A percentile compares a stretch with the other conserved stretches of the same genome.
phyloP scores from a whole-genome alignment of 2,797 vertebrate genomes.

The Smutsia gigantea region DNA sequence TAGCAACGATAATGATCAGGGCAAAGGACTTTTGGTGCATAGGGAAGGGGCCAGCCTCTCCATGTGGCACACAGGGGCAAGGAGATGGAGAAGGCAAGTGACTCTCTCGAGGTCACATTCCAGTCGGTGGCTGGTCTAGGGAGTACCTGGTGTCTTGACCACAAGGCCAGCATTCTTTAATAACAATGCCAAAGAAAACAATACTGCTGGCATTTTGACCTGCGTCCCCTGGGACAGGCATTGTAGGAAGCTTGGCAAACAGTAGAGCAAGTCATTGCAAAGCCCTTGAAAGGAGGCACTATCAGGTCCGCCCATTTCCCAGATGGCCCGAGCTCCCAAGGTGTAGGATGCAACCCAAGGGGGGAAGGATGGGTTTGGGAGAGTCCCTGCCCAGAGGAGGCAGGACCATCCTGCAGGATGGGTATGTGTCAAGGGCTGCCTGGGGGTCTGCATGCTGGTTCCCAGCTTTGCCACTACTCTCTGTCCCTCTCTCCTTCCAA shows the following conservation, averaged over 20 bases:
- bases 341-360: not conserved
- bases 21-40: accelerated
- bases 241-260: not conserved
- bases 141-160: not conserved
- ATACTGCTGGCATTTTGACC: accelerated
- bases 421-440: not conserved
- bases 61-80: not conserved
- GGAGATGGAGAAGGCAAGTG: not conserved
- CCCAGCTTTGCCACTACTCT: not conserved
- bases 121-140: accelerated
- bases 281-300: not conserved
- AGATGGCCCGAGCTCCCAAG: not conserved
- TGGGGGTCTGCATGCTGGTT: not conserved
- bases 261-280: too few species aligned
- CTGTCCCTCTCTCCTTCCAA: not conserved
- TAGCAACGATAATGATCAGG: not conserved
- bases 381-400: not conserved
- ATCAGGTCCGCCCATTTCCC: not conserved
- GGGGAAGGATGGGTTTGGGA: not conserved
- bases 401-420: not conserved
- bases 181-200: not conserved
- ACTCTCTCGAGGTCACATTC: not conserved
- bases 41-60: not conserved
- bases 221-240: not conserved
- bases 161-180: not conserved